phyloP scores from a whole-genome alignment of 2,797 vertebrate species.

The Coreius guichenoti region DNA sequence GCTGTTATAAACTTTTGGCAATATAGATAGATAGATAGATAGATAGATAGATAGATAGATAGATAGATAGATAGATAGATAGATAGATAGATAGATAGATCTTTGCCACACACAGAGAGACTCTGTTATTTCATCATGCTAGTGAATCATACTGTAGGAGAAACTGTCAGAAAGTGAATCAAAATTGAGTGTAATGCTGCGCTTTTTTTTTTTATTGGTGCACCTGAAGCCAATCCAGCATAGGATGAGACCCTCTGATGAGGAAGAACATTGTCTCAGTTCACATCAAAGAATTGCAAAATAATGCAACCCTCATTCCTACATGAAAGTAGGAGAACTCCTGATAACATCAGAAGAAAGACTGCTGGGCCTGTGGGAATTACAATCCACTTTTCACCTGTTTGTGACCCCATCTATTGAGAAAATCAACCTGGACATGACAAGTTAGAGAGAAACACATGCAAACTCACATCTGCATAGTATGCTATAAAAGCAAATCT shows the following conservation, averaged over 20 bases:
- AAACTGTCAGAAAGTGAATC: conserved; percentile 26
- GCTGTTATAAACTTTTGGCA: no score
- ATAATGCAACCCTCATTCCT: conserved; percentile 27
- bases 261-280: conserved; percentile 38
- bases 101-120: background rate
- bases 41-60: background rate
- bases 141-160: background rate
- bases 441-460: conserved; percentile 23
- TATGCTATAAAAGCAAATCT: background rate
- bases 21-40: background rate
- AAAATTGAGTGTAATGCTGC: conserved; percentile 17
- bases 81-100: background rate
- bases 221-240: conserved; percentile 8
- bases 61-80: background rate
- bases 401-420: conserved; percentile 17
- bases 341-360: conserved; percentile 31
- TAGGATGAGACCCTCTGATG: conserved; percentile 33
- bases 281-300: conserved; percentile 43
- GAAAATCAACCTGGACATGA: conserved; percentile 11
- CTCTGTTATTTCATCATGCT: background rate
- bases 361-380: conserved; percentile 10
- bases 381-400: conserved; percentile 28
- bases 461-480: background rate
- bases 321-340: conserved; percentile 28
- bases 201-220: conserved; percentile 24